Base-by-base conservation (phyloP, 2,888 invertebrate genomes). In the Rhodophaea formosa region DNA sequence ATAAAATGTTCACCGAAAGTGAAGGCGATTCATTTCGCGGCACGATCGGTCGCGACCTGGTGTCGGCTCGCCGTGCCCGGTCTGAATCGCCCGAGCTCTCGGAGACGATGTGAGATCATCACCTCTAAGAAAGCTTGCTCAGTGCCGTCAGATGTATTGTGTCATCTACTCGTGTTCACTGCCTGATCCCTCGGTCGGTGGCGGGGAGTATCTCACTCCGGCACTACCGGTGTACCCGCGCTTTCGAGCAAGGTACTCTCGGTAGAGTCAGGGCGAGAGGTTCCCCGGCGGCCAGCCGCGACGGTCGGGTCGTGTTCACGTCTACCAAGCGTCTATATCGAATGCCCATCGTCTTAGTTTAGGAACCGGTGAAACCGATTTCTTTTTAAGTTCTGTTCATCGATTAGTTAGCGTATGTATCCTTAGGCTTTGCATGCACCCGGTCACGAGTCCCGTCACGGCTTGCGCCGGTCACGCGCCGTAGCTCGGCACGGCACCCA, bases 101-200 rank as follows among this genome's bases (percentile, higher is more conserved):
- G 80, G 68, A 75, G 75, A 77, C 79, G 81, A 82, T 79, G 79
- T 82, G 79, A 79, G 76, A 82, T 84, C 84, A 87, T 86, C 89
- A 87, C 87, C 79, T 79, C 75, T 84, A 86, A 79, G 75, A 83
- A 87, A 89, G 90, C 90, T 91, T 91, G 90, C 90, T 92, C 91
- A 92, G 92, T 91, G 90, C 89, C 92, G 92, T 91, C 92, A 91
- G 91, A 89, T 92, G 92, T 92, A 91, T 92, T 92, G 89, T 89
- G 91, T 91, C 77, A 89, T 91, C 91, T 92, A 92, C 92, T 91
- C 91, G 87, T 75, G 81, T 72, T 66, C 81, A 88, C 87, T 75
- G 77, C 84, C 62, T 69, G 76, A 70, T 65, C 79, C 70, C 76
- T 67, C 74, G 75, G 64, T 32, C 69, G 63, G 64, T 60, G 59